A percentile compares a stretch with the other conserved stretches of the same genome.
phyloP scores from a whole-genome alignment of 1,140 invertebrate species.

The Meloidogyne hapla region DNA sequence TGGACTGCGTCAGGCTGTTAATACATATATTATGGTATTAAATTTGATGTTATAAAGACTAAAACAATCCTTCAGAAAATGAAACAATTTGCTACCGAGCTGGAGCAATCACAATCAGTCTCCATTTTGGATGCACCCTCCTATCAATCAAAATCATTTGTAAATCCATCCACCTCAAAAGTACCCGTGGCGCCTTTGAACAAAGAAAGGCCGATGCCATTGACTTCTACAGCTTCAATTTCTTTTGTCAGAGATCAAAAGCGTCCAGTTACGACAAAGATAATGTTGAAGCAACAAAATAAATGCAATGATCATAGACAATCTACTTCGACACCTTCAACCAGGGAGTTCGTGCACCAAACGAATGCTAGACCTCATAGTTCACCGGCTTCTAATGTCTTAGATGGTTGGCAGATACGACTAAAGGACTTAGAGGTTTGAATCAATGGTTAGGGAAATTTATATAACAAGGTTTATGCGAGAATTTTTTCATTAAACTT shows the following conservation, averaged over 20 bases:
- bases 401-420: slow-evolving; percentile 28
- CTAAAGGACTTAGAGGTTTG: slow-evolving; percentile 19
- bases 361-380: slow-evolving; percentile 8
- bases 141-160: background rate
- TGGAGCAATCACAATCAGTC: slow-evolving; percentile 30
- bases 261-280: background rate
- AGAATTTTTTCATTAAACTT: too few species aligned
- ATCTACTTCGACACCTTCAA: slow-evolving; percentile 9
- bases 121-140: background rate
- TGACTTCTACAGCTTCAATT: background rate
- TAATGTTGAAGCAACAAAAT: background rate
- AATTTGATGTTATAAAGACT: background rate
- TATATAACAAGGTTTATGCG: too few species aligned
- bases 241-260: slow-evolving; percentile 1
- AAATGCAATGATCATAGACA: background rate
- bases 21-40: slow-evolving; percentile 40
- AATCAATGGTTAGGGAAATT: background rate
- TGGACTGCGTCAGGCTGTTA: slow-evolving; percentile 42
- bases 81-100: slow-evolving; percentile 47
- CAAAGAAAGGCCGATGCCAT: background rate
- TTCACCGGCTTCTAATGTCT: background rate
- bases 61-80: slow-evolving; percentile 34
- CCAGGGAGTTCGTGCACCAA: background rate
- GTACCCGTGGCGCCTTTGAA: background rate
- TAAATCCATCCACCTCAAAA: background rate